Percentiles rank a stretch among this genome's conserved stretches.
Conservation (phyloP, 2,888 invertebrate genomes). For the Caenorhabditis japonica region DNA sequence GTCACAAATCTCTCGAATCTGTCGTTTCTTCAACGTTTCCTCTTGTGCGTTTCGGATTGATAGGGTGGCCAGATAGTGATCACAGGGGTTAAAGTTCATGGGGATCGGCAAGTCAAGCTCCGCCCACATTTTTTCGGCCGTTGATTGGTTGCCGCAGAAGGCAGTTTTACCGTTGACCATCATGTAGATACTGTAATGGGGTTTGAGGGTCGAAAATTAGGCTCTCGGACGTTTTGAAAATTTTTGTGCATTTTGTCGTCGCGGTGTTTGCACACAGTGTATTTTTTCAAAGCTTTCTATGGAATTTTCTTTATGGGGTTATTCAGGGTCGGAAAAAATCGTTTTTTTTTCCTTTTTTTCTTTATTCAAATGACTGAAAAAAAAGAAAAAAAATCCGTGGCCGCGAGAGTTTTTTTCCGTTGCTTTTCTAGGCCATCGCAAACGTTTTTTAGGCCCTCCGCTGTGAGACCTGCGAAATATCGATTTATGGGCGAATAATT, state of each 20-base stretch:
- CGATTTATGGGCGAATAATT: too few relatives aligned
- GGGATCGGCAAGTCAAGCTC: slow-evolving; percentile 73
- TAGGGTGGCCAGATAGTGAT: slow-evolving; percentile 77
- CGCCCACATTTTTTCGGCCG: slow-evolving; percentile 67
- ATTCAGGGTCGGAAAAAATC: too few relatives aligned
- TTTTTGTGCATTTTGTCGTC: neutral
- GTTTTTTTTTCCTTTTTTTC: neutral
- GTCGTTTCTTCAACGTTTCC: slow-evolving; percentile 30
- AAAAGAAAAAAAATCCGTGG: too few relatives aligned
- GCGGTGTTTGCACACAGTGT: too few relatives aligned
- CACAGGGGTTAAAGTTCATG: slow-evolving; percentile 76
- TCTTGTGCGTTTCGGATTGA: slow-evolving; percentile 51
- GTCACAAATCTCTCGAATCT: slow-evolving; percentile 44
- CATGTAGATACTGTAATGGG: slow-evolving; percentile 70
- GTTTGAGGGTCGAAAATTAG: too few relatives aligned
- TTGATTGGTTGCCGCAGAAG: slow-evolving; percentile 66
- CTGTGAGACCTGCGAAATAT: too few relatives aligned
- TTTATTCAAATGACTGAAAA: neutral
- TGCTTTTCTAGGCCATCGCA: too few relatives aligned
- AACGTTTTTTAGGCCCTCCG: too few relatives aligned
- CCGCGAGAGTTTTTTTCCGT: too few relatives aligned
- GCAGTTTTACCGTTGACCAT: slow-evolving; percentile 71
- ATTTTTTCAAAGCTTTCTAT: slow-evolving; percentile 1
- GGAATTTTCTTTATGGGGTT: too few relatives aligned
- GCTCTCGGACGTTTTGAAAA: too few relatives aligned